Evolutionary conservation across 1,140 invertebrate species (phyloP), one percentile per base, ranked within the genome.

Genomic region (Drosophila biarmipes): DNA sequence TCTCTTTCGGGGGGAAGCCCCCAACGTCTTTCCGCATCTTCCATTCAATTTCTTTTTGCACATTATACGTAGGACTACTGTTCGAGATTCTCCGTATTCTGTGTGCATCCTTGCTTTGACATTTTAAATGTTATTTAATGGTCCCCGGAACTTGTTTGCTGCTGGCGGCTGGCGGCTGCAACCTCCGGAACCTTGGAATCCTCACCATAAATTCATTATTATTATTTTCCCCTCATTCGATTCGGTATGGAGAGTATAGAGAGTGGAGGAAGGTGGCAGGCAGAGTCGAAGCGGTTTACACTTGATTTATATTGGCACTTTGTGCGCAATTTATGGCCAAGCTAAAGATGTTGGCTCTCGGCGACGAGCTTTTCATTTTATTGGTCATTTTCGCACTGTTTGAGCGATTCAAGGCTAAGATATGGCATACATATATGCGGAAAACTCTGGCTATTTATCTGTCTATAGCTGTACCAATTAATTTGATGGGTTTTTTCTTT

Each of bases 71-170:
- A 12, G 53, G 61, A 55, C 61, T 24, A 56, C 75, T 37, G 29
- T 21, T 55, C 43, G 37, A 52, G 38, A 35, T 54, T 51, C 35
- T 40, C 24, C 11, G 4, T 43, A 8, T 46, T 19, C 37, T 35
- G 29, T 55, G n/a, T 73, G 48, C 51, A 55, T 48, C 27, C 62
- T 59, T 67, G 56, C 58, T 73, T 64, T 86, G 81, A 82, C 82
- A 87, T 78, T 87, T 86, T 81, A 86, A 86, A 86, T 82, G 82
- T 75, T 82, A 87, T 63, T 78, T 87, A 86, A 86, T 86, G 82
- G 82, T 62, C 61, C 40, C 27, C 31, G 29, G 63, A 61, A 34
- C 51, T 55, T 37, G 45, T 12, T 35, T 51, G 57, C 31, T 51
- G 62, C 59, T 34, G 12, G 12, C 6, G 35, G 35, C 38, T 15